Evolutionary conservation across 2,797 vertebrate species (phyloP).

Genomic region (Alectoris magna): DNA sequence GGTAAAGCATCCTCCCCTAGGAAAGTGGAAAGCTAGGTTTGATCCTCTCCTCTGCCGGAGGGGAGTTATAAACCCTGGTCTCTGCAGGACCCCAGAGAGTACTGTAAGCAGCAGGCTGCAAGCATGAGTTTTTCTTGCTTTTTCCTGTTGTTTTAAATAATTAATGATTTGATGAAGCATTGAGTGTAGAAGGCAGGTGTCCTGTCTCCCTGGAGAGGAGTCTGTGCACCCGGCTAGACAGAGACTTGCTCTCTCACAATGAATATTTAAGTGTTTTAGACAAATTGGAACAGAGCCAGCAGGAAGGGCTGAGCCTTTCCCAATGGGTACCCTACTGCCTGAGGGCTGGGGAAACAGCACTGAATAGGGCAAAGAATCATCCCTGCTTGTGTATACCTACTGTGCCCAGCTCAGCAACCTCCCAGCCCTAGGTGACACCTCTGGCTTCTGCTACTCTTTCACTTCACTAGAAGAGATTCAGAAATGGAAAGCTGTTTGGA

Average conservation of each 20-base stretch:
- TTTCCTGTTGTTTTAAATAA: conserved; percentile 71
- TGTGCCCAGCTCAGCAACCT: background rate
- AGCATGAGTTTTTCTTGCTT: conserved; percentile 32
- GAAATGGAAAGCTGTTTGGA: background rate
- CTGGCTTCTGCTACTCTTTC: conserved; percentile 17
- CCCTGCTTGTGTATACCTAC: background rate
- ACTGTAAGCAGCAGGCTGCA: background rate
- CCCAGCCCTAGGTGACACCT: conserved; percentile 8
- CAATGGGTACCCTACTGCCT: conserved; percentile 1
- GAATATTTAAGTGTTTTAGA: conserved; percentile 69
- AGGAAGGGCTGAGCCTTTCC: conserved; percentile 40
- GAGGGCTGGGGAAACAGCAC: background rate
- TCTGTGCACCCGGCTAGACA: conserved; percentile 14
- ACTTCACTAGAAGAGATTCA: background rate
- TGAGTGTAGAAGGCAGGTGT: conserved; percentile 62
- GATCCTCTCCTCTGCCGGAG: conserved; percentile 43
- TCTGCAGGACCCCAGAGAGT: conserved; percentile 36
- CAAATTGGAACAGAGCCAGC: conserved; percentile 40
- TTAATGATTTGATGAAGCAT: conserved; percentile 61
- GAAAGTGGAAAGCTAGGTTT: conserved; percentile 4
- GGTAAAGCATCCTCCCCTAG: background rate
- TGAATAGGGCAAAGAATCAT: conserved; percentile 39
- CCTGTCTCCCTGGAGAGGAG: conserved; percentile 42
- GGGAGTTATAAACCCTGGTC: conserved; percentile 32
- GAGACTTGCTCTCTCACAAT: conserved; percentile 31